These are phyloP conservation scores for Nycticorax nycticorax DNA, from an alignment of 2,113 vertebrate species.

Conservation along the genomic window DNA sequence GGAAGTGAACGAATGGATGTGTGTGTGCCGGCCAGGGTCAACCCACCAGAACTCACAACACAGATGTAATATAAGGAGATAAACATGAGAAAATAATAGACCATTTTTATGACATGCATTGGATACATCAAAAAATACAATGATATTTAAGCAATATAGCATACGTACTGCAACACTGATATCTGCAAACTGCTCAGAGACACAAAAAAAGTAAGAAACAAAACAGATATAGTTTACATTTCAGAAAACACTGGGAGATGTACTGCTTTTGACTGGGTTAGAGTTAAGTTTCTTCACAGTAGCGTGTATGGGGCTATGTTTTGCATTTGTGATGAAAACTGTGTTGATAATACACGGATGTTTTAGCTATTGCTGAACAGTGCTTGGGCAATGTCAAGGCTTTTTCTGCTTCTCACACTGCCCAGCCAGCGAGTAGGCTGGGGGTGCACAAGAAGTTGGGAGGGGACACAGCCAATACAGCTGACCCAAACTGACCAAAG, in stretches of 20 bases:
- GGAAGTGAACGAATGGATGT: background rate
- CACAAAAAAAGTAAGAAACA: background rate
- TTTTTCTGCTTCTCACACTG: too few species aligned
- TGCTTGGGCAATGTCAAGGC: too few species aligned
- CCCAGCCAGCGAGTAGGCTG: too few species aligned
- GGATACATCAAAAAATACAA: background rate
- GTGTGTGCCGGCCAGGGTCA: background rate
- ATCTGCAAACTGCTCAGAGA: background rate
- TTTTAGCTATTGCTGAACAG: too few species aligned
- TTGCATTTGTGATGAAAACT: too few species aligned
- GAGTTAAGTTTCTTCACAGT: too few species aligned
- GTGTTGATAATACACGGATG: too few species aligned
- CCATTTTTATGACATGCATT: background rate
- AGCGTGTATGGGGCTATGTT: too few species aligned
- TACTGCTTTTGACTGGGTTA: background rate
- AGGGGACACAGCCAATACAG: too few species aligned
- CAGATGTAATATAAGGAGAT: background rate
- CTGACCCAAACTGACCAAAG: too few species aligned
- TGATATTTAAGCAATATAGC: background rate
- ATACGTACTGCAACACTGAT: background rate
- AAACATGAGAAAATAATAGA: background rate
- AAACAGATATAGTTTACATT: background rate
- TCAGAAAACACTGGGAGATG: background rate
- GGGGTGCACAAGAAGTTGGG: too few species aligned
- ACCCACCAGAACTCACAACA: background rate